A percentile compares a stretch with the other conserved stretches of the same genome.
Evolutionary conservation across 1,140 invertebrate genomes (phyloP).

Genomic region (Cherax destructor): DNA sequence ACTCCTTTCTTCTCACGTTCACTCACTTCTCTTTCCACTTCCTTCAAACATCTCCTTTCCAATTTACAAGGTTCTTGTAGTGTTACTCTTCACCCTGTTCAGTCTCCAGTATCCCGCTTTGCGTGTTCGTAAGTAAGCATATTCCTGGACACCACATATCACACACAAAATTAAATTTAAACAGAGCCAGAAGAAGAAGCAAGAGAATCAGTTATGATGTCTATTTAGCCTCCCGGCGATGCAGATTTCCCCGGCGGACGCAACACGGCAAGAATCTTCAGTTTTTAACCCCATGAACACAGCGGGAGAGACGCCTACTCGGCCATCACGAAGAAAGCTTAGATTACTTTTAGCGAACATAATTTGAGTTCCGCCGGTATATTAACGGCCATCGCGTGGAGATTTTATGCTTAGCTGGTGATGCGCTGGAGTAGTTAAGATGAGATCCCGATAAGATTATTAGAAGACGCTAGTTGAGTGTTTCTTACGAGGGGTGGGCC

Average conservation of each 20-base stretch:
- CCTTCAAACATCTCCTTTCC: no score
- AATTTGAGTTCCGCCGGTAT: not conserved
- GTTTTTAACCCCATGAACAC: not conserved
- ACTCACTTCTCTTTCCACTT: no score
- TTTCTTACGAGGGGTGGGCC: not conserved
- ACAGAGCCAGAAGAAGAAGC: not conserved
- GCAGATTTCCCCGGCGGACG: not conserved
- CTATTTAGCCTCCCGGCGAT: no score
- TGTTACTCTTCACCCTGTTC: no score
- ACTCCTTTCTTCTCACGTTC: no score
- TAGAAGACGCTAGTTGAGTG: constrained; percentile 7
- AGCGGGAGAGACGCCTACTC: not conserved
- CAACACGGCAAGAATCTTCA: not conserved
- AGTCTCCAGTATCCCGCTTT: no score
- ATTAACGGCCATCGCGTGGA: not conserved
- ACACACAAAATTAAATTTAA: no score
- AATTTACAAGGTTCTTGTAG: no score
- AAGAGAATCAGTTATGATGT: not conserved
- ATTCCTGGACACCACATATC: no score
- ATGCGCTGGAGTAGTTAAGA: constrained; percentile 4
- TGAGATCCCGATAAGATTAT: constrained; percentile 5
- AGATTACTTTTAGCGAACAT: not conserved
- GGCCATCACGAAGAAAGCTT: not conserved
- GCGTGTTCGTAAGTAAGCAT: no score
- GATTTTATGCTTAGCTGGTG: not conserved